A percentile compares a stretch with the other conserved stretches of the same genome.
Conservation (phyloP, 2,888 invertebrate species). For the Nectonema munidae region DNA sequence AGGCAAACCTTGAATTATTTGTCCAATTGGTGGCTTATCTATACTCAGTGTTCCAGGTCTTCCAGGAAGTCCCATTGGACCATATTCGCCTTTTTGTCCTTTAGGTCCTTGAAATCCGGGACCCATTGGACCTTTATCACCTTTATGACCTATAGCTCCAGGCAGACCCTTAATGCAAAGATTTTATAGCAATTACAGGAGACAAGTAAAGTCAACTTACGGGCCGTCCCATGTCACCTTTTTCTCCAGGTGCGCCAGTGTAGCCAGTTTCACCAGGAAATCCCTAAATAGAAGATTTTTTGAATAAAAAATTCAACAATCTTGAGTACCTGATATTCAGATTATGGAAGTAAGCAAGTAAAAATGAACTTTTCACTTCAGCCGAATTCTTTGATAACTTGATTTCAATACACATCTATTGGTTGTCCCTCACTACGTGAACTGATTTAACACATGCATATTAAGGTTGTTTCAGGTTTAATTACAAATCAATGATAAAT, state of each 20-base stretch:
- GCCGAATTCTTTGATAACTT: no score
- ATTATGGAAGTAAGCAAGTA: no score
- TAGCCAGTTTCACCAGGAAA: conserved; percentile 13
- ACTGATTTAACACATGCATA: no score
- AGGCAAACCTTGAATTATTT: conserved; percentile 14
- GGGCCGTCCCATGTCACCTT: conserved; percentile 16
- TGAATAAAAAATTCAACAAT: not conserved
- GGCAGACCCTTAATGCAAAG: conserved; percentile 17
- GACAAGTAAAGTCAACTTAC: not conserved
- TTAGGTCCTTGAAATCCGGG: conserved; percentile 30
- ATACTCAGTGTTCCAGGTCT: conserved; percentile 12
- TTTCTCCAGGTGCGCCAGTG: conserved; percentile 17
- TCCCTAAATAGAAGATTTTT: conserved; percentile 14
- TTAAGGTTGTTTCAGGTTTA: no score
- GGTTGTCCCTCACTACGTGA: no score
- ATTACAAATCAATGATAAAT: no score
- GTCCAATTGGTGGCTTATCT: conserved; percentile 13
- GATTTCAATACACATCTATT: no score
- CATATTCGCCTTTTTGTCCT: conserved; percentile 14
- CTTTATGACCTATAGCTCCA: conserved; percentile 27
- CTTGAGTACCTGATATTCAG: no score
- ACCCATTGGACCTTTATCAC: conserved; percentile 25
- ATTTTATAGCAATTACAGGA: not conserved
- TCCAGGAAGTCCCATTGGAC: conserved; percentile 14
- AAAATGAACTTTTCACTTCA: no score